A percentile compares a stretch with the other conserved stretches of the same genome.
phyloP scores from a whole-genome alignment of 2,888 invertebrate genomes.

The Mesoligia furuncula region DNA sequence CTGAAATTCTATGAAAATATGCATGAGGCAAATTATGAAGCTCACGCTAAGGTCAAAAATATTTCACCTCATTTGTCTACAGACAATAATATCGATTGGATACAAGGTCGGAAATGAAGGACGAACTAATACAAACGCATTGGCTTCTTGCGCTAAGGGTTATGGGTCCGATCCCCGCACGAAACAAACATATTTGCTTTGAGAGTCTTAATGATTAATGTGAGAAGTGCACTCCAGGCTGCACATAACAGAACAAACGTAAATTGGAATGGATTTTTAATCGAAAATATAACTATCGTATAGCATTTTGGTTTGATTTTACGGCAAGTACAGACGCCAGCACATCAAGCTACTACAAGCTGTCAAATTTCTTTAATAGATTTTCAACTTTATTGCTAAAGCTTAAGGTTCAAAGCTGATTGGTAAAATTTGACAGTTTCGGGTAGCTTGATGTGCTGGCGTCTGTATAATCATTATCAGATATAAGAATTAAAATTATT shows the following conservation, averaged over 20 bases:
- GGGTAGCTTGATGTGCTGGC: too few species aligned
- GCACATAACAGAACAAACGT: not conserved
- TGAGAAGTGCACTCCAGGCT: not conserved
- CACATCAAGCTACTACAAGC: too few species aligned
- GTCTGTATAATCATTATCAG: too few species aligned
- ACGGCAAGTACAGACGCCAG: not conserved
- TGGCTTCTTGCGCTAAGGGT: slow-evolving; percentile 9
- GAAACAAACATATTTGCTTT: too few species aligned
- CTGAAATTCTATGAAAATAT: slow-evolving; percentile 27
- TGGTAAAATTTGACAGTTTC: too few species aligned
- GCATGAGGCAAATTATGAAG: slow-evolving; percentile 39
- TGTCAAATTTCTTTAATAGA: too few species aligned
- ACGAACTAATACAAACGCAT: slow-evolving; percentile 17
- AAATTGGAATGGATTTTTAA: too few species aligned
- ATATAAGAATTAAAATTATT: too few species aligned
- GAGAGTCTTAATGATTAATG: not conserved
- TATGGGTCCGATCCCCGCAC: not conserved
- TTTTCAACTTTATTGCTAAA: too few species aligned
- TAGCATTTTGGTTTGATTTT: not conserved
- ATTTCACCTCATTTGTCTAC: slow-evolving; percentile 40
- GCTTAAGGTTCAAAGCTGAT: too few species aligned
- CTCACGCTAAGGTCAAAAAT: slow-evolving; percentile 52
- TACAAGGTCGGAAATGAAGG: slow-evolving; percentile 34
- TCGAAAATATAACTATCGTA: not conserved
- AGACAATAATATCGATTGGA: slow-evolving; percentile 49